phyloP scores from a whole-genome alignment of 2,113 vertebrate species.

The Microtus ochrogaster region DNA sequence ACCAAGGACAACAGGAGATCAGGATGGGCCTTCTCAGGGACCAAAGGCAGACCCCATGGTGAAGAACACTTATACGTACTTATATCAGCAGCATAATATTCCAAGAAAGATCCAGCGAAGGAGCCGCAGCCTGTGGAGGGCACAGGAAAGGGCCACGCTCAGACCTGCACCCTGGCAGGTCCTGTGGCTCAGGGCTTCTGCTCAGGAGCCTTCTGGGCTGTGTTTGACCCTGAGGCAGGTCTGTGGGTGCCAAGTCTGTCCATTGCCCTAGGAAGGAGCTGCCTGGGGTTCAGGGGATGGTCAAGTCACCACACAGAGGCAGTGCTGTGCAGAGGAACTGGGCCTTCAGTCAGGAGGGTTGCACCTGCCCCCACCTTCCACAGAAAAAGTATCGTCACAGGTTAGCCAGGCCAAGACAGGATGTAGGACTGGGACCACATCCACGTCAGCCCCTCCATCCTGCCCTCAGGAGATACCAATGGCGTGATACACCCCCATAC shows the following conservation, averaged over 20 bases:
- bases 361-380: background rate
- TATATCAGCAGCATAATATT: conserved; percentile 93
- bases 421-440: too few species aligned
- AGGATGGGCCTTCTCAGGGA: background rate
- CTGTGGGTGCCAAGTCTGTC: background rate
- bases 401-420: background rate
- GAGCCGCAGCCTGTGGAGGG: conserved; percentile 90
- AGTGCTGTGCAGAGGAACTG: background rate
- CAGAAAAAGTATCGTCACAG: too few species aligned
- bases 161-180: background rate
- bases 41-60: background rate
- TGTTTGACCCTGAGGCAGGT: too few species aligned
- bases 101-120: conserved; percentile 94
- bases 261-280: too few species aligned
- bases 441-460: background rate
- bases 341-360: background rate
- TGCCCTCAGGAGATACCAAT: background rate
- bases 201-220: background rate
- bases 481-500: background rate
- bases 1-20: background rate
- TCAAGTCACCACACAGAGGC: background rate
- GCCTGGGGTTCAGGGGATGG: background rate
- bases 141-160: background rate
- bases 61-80: conserved; percentile 88
- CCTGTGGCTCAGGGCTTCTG: background rate